Evolutionary conservation across 35 echinoderm and acorn worm genomes (phyloP), one percentile per base, ranked within the genome.

Genomic region (Stichopus chloronotus): DNA sequence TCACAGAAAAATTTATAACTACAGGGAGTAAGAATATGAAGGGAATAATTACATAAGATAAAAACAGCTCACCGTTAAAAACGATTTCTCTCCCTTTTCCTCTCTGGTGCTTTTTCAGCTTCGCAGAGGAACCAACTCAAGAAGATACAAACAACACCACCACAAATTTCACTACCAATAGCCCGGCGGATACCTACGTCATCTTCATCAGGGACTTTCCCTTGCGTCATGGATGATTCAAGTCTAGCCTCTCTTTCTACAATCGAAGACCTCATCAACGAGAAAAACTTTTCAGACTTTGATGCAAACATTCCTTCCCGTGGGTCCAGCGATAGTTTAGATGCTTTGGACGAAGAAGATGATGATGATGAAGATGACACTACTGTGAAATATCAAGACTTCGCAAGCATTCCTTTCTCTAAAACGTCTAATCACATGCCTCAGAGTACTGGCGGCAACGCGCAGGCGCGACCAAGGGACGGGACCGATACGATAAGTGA

Each of bases 181-280:
- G 55, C 53, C 56, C 76, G 13, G 72, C 55, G 21, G 76, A 91
- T 56, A 91, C 90, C 5, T n/a, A 59, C 76, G 7, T 91, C 90
- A 19, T 91, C 90, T 43, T 91, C 87, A 63, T 89, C 90, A 3
- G 90, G 90, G 69, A 91, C 90, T 91, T 91, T 91, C 65, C 90
- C 90, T 5, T 91, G 90, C 53, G 76, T 91, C 76, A 78, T 91
- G 17, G 90, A 91, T 12, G 90, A 91, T 55, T 91, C 90, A 4
- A 91, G 90, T 79, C 76, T 91, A 22, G 90, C 72, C 52, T 91
- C 90, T 2, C 43, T 91, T 23, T 91, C 90, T 17, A 91, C 90
- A 22, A 91, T 91, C 25, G 90, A 91, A 58, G 90, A 91, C 58
- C 90, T 91, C 25, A 72, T 91, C 6, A 79, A 58, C 12, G 90